Percentiles rank a stretch among this genome's conserved stretches.
These are phyloP conservation scores for Rhagoletis pomonella DNA, from an alignment of 1,140 invertebrate genomes.

Conservation along the genomic window DNA sequence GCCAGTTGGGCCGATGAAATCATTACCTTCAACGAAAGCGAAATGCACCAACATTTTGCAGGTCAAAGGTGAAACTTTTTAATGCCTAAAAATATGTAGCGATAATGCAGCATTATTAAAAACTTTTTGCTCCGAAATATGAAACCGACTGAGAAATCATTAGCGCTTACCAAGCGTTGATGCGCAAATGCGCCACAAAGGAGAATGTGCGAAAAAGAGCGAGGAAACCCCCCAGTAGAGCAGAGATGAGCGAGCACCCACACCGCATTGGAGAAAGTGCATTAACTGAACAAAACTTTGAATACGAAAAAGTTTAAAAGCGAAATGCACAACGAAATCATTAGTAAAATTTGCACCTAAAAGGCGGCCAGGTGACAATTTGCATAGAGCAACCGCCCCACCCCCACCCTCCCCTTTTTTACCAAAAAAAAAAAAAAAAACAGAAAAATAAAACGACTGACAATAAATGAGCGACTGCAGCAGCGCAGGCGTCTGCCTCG, in stretches of 20 bases:
- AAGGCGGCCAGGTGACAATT: constrained; percentile 30
- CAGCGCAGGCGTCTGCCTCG: neutral
- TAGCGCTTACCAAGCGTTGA: neutral
- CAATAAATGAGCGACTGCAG: neutral
- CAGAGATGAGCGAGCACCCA: too few relatives aligned
- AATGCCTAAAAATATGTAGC: constrained; percentile 25
- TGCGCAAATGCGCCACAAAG: neutral
- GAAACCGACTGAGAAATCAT: neutral
- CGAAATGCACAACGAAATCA: constrained; percentile 34
- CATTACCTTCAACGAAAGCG: neutral
- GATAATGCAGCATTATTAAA: neutral
- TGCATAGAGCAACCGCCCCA: neutral
- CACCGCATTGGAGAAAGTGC: neutral
- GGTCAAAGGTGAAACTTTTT: constrained; percentile 39
- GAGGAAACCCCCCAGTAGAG: neutral
- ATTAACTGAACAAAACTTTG: constrained; percentile 25
- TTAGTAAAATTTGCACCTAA: constrained; percentile 42
- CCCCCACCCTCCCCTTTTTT: too few relatives aligned
- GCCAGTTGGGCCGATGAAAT: neutral
- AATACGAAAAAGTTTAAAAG: constrained; percentile 14
- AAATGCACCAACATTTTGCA: neutral
- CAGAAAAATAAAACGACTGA: neutral
- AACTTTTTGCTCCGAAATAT: constrained; percentile 22
- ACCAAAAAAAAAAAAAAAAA: neutral
- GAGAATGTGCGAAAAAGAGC: neutral